Conservation (phyloP, 2,888 invertebrate species). For the Unio pictorum region DNA sequence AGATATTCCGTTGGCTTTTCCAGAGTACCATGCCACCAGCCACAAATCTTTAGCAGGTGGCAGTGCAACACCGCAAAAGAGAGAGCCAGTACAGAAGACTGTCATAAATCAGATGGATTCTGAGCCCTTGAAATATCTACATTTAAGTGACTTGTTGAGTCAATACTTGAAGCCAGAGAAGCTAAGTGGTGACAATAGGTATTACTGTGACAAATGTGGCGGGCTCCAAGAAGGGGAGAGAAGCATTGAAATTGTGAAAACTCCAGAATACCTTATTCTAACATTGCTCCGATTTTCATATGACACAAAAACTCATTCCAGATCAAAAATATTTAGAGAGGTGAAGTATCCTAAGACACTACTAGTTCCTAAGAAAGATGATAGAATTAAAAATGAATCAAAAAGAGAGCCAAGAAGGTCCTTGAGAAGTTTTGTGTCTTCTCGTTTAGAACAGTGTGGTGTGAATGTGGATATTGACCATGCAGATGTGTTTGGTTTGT, state of each 20-base stretch:
- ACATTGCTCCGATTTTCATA: constrained; percentile 87
- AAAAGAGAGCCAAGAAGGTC: constrained; percentile 16
- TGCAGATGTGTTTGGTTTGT: constrained; percentile 79
- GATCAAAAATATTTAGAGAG: constrained; percentile 82
- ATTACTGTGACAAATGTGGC: constrained; percentile 84
- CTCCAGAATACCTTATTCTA: constrained; percentile 85
- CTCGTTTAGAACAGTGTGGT: constrained; percentile 35
- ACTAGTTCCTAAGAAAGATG: constrained; percentile 57
- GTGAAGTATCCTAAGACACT: constrained; percentile 69
- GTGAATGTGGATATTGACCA: constrained; percentile 26
- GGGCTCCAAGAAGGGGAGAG: constrained; percentile 84
- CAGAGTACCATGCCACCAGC: constrained; percentile 44
- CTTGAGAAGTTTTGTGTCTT: constrained; percentile 27
- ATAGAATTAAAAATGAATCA: constrained; percentile 2
- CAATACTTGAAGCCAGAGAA: constrained; percentile 85
- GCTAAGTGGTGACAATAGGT: constrained; percentile 86
- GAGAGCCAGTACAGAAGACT: too few species aligned
- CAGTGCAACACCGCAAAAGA: constrained; percentile 13
- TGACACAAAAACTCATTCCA: constrained; percentile 80
- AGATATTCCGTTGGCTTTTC: constrained; percentile 77
- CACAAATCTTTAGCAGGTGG: constrained; percentile 37
- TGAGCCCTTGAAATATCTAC: constrained; percentile 30
- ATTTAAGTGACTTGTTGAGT: constrained; percentile 83
- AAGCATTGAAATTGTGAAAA: constrained; percentile 79
- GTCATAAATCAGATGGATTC: constrained; percentile 1